phyloP scores from a whole-genome alignment of 2,888 invertebrate species.

The Tricholauxania praeusta region DNA sequence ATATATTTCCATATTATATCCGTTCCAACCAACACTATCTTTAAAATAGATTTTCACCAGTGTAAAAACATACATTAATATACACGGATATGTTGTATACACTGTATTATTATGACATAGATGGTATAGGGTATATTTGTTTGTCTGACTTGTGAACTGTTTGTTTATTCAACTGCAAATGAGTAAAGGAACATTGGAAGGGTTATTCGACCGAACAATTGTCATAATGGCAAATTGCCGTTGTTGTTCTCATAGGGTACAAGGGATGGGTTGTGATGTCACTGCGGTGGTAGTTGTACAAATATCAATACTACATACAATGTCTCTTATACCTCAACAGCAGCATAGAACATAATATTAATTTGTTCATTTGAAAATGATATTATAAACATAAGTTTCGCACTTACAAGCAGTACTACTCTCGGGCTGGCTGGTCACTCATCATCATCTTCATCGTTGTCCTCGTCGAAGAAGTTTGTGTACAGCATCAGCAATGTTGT shows the following conservation, averaged over 20 bases:
- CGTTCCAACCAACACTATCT: no score
- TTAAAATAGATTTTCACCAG: no score
- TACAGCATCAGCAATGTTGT: not conserved
- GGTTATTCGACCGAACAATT: constrained; percentile 15
- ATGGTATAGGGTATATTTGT: constrained; percentile 11
- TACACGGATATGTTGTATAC: no score
- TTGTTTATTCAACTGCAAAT: constrained; percentile 23
- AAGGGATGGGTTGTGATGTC: not conserved
- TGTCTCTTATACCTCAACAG: no score
- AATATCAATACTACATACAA: not conserved
- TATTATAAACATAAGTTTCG: constrained; percentile 28
- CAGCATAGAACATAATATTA: constrained; percentile 5
- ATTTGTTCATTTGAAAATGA: constrained; percentile 26
- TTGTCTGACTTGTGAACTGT: constrained; percentile 27
- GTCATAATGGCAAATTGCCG: constrained; percentile 1
- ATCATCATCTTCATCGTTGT: no score
- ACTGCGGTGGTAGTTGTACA: constrained; percentile 5
- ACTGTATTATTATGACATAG: no score
- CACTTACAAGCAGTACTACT: not conserved
- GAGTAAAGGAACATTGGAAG: constrained; percentile 18
- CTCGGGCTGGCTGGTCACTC: no score
- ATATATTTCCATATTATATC: no score
- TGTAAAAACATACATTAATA: no score
- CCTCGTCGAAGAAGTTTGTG: no score
- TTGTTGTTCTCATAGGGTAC: not conserved